Evolutionary conservation across 1,140 invertebrate species (phyloP).

Genomic region (roundworm (Caenorhabditis elegans)): DNA sequence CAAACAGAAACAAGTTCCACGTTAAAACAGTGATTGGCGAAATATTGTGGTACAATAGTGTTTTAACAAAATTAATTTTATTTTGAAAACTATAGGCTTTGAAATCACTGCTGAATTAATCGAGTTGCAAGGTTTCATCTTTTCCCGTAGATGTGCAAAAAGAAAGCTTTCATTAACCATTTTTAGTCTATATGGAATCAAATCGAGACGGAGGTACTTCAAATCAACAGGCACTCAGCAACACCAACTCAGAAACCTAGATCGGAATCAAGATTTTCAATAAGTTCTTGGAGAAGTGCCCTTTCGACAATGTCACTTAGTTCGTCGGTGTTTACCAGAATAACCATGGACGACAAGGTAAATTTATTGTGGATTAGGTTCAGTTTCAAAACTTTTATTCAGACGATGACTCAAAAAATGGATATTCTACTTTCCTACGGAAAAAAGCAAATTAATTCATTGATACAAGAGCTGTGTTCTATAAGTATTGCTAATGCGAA

Average conservation of each 20-base stretch:
- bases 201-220: neutral
- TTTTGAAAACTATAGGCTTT: too few relatives aligned
- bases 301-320: neutral
- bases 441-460: neutral
- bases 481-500: neutral
- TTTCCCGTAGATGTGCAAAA: neutral
- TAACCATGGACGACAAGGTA: neutral
- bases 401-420: constrained; percentile 5
- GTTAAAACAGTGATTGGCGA: too few relatives aligned
- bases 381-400: neutral
- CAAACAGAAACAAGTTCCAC: too few relatives aligned
- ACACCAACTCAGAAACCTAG: neutral
- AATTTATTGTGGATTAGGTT: neutral
- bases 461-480: neutral
- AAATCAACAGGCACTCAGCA: neutral
- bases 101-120: too few relatives aligned
- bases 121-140: too few relatives aligned
- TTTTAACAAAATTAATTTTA: too few relatives aligned
- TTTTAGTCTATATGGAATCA: constrained; percentile 11
- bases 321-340: neutral
- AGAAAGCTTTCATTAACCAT: neutral
- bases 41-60: too few relatives aligned
- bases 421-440: neutral
- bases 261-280: constrained; percentile 1
- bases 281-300: neutral